Conservation (phyloP, 2,113 vertebrate species). For the Saccopteryx leptura region DNA sequence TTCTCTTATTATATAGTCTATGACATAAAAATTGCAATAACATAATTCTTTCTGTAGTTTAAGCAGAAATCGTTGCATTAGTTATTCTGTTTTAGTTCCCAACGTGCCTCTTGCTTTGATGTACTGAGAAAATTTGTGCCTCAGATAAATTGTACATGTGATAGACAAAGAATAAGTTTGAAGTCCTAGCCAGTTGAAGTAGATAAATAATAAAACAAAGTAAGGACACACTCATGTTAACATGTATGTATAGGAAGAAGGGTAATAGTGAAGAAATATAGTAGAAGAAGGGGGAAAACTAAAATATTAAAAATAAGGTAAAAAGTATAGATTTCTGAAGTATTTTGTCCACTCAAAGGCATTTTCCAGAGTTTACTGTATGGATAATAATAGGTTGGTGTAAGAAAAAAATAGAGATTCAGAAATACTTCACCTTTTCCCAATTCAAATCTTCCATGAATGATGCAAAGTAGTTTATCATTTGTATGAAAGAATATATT, state of each 20-base stretch:
- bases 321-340: background rate
- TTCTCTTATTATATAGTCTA: background rate
- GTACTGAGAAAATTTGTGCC: background rate
- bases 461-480: background rate
- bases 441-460: background rate
- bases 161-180: background rate
- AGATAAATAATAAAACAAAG: background rate
- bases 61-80: background rate
- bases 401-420: background rate
- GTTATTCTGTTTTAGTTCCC: conserved; percentile 5
- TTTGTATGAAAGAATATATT: background rate
- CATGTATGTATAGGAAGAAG: background rate
- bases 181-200: background rate
- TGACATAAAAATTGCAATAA: conserved; percentile 14
- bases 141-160: background rate
- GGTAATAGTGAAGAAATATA: background rate
- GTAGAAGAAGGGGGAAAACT: background rate
- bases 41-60: conserved; percentile 31
- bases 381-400: background rate
- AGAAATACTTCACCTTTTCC: background rate
- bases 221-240: too few relatives aligned
- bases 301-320: background rate
- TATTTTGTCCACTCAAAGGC: background rate
- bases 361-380: background rate
- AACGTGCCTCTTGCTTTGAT: background rate